A percentile compares a stretch with the other conserved stretches of the same genome.
Conservation (phyloP, 2,888 invertebrate species). For the Lycaena phlaeas region DNA sequence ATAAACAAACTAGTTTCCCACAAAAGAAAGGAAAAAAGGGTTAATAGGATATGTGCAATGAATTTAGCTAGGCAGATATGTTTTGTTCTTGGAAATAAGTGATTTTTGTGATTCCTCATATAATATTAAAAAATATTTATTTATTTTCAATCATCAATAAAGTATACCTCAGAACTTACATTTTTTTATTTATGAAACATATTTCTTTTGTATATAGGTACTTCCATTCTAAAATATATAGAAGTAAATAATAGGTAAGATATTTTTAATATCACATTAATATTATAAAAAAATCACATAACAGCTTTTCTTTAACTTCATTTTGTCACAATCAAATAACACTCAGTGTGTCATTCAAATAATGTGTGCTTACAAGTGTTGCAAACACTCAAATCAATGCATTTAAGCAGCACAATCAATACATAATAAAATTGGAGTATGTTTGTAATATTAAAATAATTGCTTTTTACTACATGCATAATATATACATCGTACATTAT, state of each 20-base stretch:
- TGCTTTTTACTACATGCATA: too few species aligned
- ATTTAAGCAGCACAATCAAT: too few species aligned
- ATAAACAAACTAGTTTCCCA: slow-evolving; percentile 66
- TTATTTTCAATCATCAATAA: slow-evolving; percentile 59
- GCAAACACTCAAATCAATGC: too few species aligned
- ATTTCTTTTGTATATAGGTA: too few species aligned
- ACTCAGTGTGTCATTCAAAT: background rate
- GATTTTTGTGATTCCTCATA: slow-evolving; percentile 57
- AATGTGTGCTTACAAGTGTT: too few species aligned
- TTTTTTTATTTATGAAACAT: background rate
- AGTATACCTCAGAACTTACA: slow-evolving; percentile 47
- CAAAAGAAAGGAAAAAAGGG: slow-evolving; percentile 59
- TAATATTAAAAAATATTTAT: slow-evolving; percentile 61
- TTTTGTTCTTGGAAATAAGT: slow-evolving; percentile 51
- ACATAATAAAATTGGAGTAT: too few species aligned
- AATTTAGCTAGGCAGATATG: slow-evolving; percentile 63
- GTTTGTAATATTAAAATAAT: too few species aligned
- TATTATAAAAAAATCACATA: background rate
- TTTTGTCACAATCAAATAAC: too few species aligned
- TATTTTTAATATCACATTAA: slow-evolving; percentile 3
- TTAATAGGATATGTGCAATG: slow-evolving; percentile 50
- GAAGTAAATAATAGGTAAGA: background rate
- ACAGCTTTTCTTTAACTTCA: too few species aligned
- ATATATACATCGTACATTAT: too few species aligned
- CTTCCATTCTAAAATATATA: too few species aligned